Conservation (phyloP, 2,797 vertebrate species). For the Acanthopagrus latus region DNA sequence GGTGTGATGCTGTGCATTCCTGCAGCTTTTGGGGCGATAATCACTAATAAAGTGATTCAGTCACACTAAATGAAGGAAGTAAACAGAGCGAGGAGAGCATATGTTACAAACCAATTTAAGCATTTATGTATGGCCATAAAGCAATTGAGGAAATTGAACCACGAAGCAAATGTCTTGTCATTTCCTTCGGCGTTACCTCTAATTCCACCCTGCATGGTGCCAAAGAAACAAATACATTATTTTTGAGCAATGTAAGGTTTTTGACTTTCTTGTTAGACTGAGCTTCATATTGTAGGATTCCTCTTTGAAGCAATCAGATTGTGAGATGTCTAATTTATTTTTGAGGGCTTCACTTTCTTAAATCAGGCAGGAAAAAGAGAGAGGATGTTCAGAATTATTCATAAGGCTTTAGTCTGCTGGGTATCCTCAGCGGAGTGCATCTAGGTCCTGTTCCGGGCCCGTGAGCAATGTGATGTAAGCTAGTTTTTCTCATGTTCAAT, state of each 20-base stretch:
- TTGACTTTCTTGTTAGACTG: conserved; percentile 29
- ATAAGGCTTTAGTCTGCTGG: conserved; percentile 76
- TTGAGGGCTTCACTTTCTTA: conserved; percentile 52
- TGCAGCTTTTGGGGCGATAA: conserved; percentile 82
- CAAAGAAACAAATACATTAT: conserved; percentile 44
- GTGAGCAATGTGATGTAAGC: conserved; percentile 71
- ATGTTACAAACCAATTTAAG: conserved; percentile 83
- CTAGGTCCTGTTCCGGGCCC: conserved; percentile 76
- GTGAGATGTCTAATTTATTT: conserved; percentile 65
- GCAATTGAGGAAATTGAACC: conserved; percentile 81
- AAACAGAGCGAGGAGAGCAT: conserved; percentile 81
- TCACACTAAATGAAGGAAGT: conserved; percentile 81
- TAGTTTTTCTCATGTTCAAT: conserved; percentile 64
- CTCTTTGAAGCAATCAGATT: conserved; percentile 41
- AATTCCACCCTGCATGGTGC: conserved; percentile 55
- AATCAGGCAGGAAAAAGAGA: conserved; percentile 59
- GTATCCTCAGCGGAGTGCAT: conserved; percentile 73
- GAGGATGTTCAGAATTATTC: conserved; percentile 80
- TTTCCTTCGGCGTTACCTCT: conserved; percentile 68
- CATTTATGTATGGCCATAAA: conserved; percentile 80
- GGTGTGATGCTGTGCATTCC: conserved; percentile 80
- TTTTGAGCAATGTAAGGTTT: conserved; percentile 17
- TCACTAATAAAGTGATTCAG: conserved; percentile 84
- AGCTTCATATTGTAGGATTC: conserved; percentile 40
- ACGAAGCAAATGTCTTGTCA: conserved; percentile 69